Evolutionary conservation across 2,888 invertebrate genomes (phyloP).

Genomic region (Arenicola marina): DNA sequence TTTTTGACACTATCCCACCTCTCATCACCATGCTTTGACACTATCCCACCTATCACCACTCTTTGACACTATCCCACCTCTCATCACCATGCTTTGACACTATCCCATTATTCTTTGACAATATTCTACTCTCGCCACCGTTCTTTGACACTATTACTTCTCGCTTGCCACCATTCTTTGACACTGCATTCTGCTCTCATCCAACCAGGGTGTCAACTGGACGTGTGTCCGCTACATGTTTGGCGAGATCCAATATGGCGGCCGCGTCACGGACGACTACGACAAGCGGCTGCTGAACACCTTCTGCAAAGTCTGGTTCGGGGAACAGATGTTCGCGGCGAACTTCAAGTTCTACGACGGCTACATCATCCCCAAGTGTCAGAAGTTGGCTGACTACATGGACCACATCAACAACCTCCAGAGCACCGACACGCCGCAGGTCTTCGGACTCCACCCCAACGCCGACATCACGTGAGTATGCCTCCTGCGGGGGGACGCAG

Average conservation of each 20-base stretch:
- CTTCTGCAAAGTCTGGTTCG: conserved; percentile 61
- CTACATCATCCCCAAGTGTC: conserved; percentile 58
- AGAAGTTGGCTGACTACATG: conserved; percentile 53
- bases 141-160: too few relatives aligned
- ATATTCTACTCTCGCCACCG: too few relatives aligned
- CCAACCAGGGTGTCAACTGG: conserved; percentile 62
- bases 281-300: conserved; percentile 62
- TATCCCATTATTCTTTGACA: too few relatives aligned
- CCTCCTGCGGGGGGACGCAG: background rate
- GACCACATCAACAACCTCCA: conserved; percentile 56
- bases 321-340: conserved; percentile 58
- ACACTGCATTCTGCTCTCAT: too few relatives aligned
- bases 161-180: too few relatives aligned
- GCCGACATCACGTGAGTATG: conserved; percentile 60
- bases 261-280: conserved; percentile 62
- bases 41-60: too few relatives aligned
- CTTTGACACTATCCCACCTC: too few relatives aligned
- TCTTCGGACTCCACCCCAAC: conserved; percentile 61
- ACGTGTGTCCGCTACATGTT: conserved; percentile 62
- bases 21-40: too few relatives aligned
- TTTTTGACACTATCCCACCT: too few relatives aligned
- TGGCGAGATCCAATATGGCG: conserved; percentile 63
- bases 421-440: conserved; percentile 58
- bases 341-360: conserved; percentile 59
- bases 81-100: too few relatives aligned